phyloP scores from a whole-genome alignment of 2,113 vertebrate genomes.

The Labeo catla region DNA sequence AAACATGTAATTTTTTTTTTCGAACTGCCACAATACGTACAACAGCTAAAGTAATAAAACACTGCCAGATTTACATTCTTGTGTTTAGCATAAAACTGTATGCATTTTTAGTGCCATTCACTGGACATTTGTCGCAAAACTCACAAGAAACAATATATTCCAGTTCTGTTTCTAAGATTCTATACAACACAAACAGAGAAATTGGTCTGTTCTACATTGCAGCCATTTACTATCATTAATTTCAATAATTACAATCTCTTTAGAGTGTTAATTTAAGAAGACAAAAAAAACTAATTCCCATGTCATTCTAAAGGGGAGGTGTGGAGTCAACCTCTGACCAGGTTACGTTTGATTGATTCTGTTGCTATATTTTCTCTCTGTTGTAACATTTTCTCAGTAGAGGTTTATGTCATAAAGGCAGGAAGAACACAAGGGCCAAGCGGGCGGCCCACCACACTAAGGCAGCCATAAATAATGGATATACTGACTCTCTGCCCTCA shows the following conservation, averaged over 20 bases:
- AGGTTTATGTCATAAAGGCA: slow-evolving; percentile 52
- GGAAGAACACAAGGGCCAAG: slow-evolving; percentile 41
- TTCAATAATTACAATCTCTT: slow-evolving; percentile 3
- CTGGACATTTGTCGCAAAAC: background rate
- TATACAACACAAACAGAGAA: background rate
- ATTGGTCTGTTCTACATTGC: background rate
- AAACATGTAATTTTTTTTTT: no score
- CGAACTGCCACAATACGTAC: no score
- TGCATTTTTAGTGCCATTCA: background rate
- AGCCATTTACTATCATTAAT: background rate
- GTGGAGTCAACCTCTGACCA: slow-evolving; percentile 33
- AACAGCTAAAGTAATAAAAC: no score
- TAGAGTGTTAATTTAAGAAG: background rate
- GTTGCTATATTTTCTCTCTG: slow-evolving; percentile 33
- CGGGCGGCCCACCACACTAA: slow-evolving; percentile 45
- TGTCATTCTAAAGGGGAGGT: slow-evolving; percentile 15
- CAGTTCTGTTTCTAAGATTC: background rate
- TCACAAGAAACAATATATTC: background rate
- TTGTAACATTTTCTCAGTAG: slow-evolving; percentile 53
- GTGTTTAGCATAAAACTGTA: background rate
- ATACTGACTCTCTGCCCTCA: slow-evolving; percentile 51
- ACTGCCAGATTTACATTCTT: background rate
- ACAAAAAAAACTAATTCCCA: background rate
- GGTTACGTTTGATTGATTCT: slow-evolving; percentile 39
- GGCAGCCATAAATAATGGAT: slow-evolving; percentile 60